Conservation (phyloP, 2,797 vertebrate species). For the Microchirus variegatus region DNA sequence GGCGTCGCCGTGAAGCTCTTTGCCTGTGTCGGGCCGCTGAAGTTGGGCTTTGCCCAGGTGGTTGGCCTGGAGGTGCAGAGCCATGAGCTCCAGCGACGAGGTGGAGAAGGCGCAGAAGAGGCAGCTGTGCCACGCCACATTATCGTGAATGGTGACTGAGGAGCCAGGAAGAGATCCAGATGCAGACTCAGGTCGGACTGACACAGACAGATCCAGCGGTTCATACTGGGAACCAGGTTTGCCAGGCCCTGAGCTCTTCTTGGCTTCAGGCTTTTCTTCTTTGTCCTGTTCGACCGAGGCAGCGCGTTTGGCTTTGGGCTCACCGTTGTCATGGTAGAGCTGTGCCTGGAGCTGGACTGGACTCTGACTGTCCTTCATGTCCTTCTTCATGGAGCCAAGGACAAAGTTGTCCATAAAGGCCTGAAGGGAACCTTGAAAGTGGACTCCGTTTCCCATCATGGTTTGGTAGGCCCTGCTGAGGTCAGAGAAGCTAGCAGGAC, state of each 20-base stretch:
- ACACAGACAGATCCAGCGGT: conserved; percentile 95
- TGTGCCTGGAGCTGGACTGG: conserved; percentile 76
- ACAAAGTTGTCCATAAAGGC: conserved; percentile 99
- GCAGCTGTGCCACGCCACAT: conserved; percentile 95
- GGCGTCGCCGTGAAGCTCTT: conserved; percentile 85
- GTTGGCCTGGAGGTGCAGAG: conserved; percentile 96
- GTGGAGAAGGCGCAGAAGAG: conserved; percentile 98
- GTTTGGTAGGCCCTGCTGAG: conserved; percentile 93
- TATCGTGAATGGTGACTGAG: conserved; percentile 93
- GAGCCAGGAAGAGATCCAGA: conserved; percentile 89
- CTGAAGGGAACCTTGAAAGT: conserved; percentile 96
- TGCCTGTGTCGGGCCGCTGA: conserved; percentile 69
- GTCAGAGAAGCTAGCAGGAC: conserved; percentile 89
- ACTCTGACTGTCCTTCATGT: conserved; percentile 88
- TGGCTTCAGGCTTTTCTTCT: conserved; percentile 86
- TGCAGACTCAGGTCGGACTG: conserved; percentile 89
- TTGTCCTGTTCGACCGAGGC: conserved; percentile 71
- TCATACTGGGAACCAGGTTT: conserved; percentile 94
- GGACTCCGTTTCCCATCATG: conserved; percentile 93
- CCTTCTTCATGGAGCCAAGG: conserved; percentile 93
- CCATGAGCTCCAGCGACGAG: conserved; percentile 97
- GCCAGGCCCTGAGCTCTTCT: conserved; percentile 78
- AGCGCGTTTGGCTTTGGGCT: conserved; percentile 83
- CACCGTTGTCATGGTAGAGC: conserved; percentile 83
- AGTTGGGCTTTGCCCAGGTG: conserved; percentile 91